Conservation (phyloP, 2,888 invertebrate species). For the Rhyacophila evoluta region DNA sequence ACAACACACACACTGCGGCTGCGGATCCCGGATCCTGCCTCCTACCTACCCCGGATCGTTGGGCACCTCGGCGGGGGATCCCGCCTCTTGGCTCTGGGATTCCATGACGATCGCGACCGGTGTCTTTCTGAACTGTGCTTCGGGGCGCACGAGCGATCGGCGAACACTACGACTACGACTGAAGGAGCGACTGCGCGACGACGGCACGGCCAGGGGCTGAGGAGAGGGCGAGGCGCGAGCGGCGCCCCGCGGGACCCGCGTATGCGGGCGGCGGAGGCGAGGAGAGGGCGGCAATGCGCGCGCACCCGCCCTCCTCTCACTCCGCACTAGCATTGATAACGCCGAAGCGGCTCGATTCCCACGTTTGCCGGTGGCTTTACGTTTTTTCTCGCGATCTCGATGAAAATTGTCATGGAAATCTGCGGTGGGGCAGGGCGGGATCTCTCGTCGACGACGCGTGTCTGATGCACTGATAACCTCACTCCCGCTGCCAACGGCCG, state of each 20-base stretch:
- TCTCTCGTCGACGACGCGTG: slow-evolving; percentile 21
- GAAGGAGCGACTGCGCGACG: slow-evolving; percentile 58
- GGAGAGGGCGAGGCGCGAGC: slow-evolving; percentile 56
- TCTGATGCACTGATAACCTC: slow-evolving; percentile 13
- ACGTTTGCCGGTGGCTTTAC: slow-evolving; percentile 28
- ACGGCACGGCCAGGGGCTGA: slow-evolving; percentile 56
- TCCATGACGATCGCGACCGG: slow-evolving; percentile 69
- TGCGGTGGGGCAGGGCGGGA: slow-evolving; percentile 24
- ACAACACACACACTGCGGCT: slow-evolving; percentile 43
- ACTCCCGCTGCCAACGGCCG: neutral
- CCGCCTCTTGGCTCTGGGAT: slow-evolving; percentile 83
- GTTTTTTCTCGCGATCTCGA: slow-evolving; percentile 6
- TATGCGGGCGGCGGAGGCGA: slow-evolving; percentile 58
- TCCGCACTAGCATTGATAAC: slow-evolving; percentile 66
- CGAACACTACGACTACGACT: slow-evolving; percentile 71
- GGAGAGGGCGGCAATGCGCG: slow-evolving; percentile 58
- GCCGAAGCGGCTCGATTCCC: slow-evolving; percentile 63
- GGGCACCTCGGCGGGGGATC: slow-evolving; percentile 90
- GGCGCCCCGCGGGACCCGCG: slow-evolving; percentile 59
- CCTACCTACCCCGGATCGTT: slow-evolving; percentile 89
- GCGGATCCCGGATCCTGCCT: slow-evolving; percentile 58
- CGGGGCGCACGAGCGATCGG: slow-evolving; percentile 60
- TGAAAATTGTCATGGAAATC: slow-evolving; percentile 17
- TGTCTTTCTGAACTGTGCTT: slow-evolving; percentile 61
- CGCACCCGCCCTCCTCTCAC: slow-evolving; percentile 61